Evolutionary conservation across 2,888 invertebrate species (phyloP), one percentile per base, ranked within the genome.

Genomic region (Drosophila diplacantha): DNA sequence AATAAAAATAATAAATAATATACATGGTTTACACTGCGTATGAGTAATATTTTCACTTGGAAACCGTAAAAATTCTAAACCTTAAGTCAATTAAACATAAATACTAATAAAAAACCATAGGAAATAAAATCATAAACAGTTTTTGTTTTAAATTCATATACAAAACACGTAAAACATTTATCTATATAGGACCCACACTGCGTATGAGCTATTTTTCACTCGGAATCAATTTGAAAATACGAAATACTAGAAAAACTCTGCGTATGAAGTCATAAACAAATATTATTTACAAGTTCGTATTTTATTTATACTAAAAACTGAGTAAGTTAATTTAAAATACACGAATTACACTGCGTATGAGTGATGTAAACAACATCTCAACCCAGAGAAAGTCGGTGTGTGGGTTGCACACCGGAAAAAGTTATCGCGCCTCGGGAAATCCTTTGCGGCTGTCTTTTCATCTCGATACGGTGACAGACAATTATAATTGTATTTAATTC

Each of bases 401-500:
- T 34, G 4, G 31, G 24, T 16, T 29, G 44, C 16, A 18, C 16
- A 29, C n/a, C 16, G 38, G 14, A 29, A 50, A 41, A 62, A 35
- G 50, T 37, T 37, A 29, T 24, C 43, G 43, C 24, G 59, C 24
- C 37, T 58, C 29, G 18, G 60, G 39, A 63, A 63, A 53, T 52
- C 53, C 44, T 63, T 46, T 44, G 60, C 50, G 52, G 44, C 53
- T 26, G 46, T 39, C 46, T 54, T 66, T 57, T 52, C 63, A 62
- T 69, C 55, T 62, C 47, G 69, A 69, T 58, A 63, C 47, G 63
- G 58, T 71, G 71, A 71, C 70, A 70, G 55, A 65, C 65, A 70
- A 70, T 71, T 71, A 71, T 71, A 71, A 70, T 70, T 71, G 69
- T 69, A 69, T 66, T 71, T 66, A 66, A 66, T 69, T 44, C 58